Percentiles rank a stretch among this genome's conserved stretches.
Evolutionary conservation across 2,888 invertebrate species (phyloP).

Genomic region (Thymelicus lineola): DNA sequence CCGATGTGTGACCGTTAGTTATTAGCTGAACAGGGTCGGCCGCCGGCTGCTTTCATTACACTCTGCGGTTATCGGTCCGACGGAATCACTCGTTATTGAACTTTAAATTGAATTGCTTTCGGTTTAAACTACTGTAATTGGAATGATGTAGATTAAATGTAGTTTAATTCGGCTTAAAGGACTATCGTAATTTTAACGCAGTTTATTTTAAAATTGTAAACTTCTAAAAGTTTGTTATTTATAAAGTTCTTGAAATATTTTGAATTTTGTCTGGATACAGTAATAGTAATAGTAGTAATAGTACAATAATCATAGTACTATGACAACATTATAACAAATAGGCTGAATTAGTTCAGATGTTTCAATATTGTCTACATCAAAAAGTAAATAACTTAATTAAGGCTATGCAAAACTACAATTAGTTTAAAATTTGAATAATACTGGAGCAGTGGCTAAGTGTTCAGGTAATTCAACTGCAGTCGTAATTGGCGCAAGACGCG

Average conservation of each 20-base stretch:
- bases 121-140: background rate
- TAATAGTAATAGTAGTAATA: no score
- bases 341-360: no score
- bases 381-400: no score
- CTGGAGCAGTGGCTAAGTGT: background rate
- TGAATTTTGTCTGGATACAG: no score
- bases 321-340: no score
- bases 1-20: background rate
- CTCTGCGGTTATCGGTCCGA: background rate
- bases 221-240: no score
- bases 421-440: background rate
- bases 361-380: no score
- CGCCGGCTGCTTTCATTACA: background rate
- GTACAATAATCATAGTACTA: no score
- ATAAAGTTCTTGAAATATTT: no score
- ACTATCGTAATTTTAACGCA: background rate
- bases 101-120: slow-evolving; percentile 2
- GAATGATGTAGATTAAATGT: background rate
- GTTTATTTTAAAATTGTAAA: background rate
- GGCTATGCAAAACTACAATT: no score
- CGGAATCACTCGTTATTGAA: background rate
- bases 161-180: background rate
- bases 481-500: background rate
- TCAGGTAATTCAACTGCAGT: background rate
- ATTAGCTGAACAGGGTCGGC: background rate